Conservation (phyloP, 92 coral and sea anemone species). For the Epizoanthus illoricatus region DNA sequence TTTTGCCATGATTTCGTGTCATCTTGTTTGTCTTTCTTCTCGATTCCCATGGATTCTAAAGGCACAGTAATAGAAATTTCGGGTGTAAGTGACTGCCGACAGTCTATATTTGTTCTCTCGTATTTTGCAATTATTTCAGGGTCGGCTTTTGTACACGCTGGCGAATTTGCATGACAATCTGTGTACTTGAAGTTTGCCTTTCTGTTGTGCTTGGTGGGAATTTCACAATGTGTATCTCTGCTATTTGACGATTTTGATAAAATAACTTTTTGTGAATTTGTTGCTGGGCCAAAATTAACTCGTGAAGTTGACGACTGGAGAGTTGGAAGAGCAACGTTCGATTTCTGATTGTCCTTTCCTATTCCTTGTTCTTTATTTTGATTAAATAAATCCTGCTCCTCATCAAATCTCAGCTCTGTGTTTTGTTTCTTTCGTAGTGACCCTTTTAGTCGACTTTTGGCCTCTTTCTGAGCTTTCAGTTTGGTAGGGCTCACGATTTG, state of each 20-base stretch:
- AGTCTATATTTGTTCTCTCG: conserved; percentile 9
- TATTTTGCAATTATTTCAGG: conserved; percentile 9
- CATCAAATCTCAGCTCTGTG: background rate
- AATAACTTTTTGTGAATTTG: background rate
- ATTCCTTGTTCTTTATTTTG: background rate
- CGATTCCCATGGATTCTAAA: conserved; percentile 18
- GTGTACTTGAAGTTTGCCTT: conserved; percentile 28
- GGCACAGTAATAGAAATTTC: conserved; percentile 6
- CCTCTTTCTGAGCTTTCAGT: conserved; percentile 25
- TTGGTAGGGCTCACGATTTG: conserved; percentile 10
- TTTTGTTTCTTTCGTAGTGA: conserved; percentile 16
- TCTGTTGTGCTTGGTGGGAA: conserved; percentile 38
- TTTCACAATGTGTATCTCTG: conserved; percentile 22
- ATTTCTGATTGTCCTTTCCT: background rate
- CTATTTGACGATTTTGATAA: background rate
- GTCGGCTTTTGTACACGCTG: conserved; percentile 2
- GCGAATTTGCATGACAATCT: conserved; percentile 31
- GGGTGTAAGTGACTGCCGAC: background rate
- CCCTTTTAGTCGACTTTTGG: conserved; percentile 7
- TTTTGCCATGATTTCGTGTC: conserved; percentile 5
- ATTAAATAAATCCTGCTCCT: background rate
- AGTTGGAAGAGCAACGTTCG: background rate
- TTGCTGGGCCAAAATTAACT: background rate
- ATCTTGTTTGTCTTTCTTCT: conserved; percentile 15
- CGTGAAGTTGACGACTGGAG: background rate